Base-by-base conservation (phyloP, 2,113 vertebrate species). In the Heliornis fulica region DNA sequence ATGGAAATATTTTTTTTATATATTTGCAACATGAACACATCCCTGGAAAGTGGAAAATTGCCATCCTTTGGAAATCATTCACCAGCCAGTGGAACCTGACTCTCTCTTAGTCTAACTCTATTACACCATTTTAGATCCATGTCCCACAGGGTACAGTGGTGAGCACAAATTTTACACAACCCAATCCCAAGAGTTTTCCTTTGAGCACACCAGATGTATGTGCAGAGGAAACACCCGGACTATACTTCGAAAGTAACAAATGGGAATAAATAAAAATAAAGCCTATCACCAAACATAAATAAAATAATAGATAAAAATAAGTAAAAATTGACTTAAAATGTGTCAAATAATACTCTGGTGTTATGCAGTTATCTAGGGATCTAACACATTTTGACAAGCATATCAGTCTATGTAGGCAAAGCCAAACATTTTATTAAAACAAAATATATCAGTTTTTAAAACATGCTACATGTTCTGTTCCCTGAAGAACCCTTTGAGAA, bases 401-500 rank as follows among this genome's bases (percentile, higher is more conserved):
- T 95, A 95, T 96, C 96, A 96, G 80, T 69, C 77, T 94, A 10
- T 83, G 80, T 96, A 94, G 10, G 87, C 82, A 93, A 91, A 98
- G 91, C 31, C 91, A 97, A 97, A 95, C 82, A 96, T 95, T 97
- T 95, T 96, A 96, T 94, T 97, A 96, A 93, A 96, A 91, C 89
- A 97, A 97, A 97, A 96, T 95, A 87, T 43, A 97, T 75, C 87
- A n/a, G 38, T 95, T 89, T 96, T 97, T 91, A 96, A 98, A 95
- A 93, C 90, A 97, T 41, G 50, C 38, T 94, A 28, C 96, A 50
- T 56, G 34, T 96, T 78, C 96, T 95, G 94, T 65, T 94, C 93
- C 86, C 91, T 56, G 74, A 93, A 96, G 91, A 79, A 80, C 43
- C 50, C 65, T 87, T 87, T 86, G 90, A 96, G 77, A 93, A 91